Evolutionary conservation across 1,140 invertebrate species (phyloP), one percentile per base, ranked within the genome.

Genomic region (Zaprionus lachaisei): DNA sequence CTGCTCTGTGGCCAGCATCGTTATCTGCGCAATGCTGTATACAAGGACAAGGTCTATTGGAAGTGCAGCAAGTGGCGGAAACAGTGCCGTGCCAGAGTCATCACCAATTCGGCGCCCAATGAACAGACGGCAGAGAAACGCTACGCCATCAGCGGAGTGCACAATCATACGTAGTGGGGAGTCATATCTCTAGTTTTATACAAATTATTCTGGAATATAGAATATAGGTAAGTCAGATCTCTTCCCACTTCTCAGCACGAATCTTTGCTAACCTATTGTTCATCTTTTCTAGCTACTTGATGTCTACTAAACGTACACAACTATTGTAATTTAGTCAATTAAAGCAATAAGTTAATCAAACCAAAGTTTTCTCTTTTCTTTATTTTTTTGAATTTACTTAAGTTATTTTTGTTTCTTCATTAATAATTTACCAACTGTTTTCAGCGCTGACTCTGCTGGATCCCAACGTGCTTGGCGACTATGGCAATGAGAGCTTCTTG

Each of bases 51-150:
- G 34, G 73, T 91, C 5, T 93, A 93, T 63, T 93, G 92, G 91
- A 93, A 93, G 75, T 93, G 92, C 77, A 79, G 91, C 76, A 92
- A 90, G 61, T 93, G 92, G 92, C 92, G 92, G 31, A 82, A 75
- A 20, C 77, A 90, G 51, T 93, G 92, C 28, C 83, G 83, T 12
- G 83, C 91, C 14, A 69, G 92, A 14, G 73, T 93, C 28, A 93
- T 93, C 15, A 93, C 92, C 1, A 81, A 80, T 44, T 28, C 70
- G 6, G 57, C 73, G 62, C 57, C 51, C 9, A 81, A 62, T 22
- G 79, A 64, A 5, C 57, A 83, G 54, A 56, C 78, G 0, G 81
- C 62, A 4, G 55, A 83, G 56, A 58, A 79, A 0, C 77, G 78
- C 3, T 92, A 83, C 49, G 80, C 81, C 22, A 60, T 87, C 34